Base-by-base conservation (phyloP, 2,888 invertebrate species). In the Deroplatys truncata region DNA sequence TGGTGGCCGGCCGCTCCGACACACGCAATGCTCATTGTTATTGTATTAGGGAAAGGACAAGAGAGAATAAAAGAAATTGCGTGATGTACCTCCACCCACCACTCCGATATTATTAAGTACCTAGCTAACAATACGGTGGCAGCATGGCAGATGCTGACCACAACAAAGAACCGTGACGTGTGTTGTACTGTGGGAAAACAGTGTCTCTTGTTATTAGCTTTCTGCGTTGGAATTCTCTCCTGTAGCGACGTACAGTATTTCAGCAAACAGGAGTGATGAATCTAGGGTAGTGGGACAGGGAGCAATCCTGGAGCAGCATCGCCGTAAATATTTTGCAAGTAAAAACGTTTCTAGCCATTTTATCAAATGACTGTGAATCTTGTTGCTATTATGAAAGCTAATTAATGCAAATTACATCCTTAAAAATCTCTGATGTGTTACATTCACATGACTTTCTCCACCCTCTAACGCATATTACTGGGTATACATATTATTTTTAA, bases 31-130 rank as follows among this genome's bases (percentile, higher is more conserved):
- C 56, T 72, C 56, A 72, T 72, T 72, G 56, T 72, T 72, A 72
- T 72, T 72, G 56, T 72, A 72, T 72, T 72, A 72, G 56, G 56
- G 25, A 72, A 72, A 72, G 56, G 56, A 72, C 56, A 72, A 72
- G 56, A 31, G 13, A 85, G 86, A 56, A 86, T 82, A 86, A 82
- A 72, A 86, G 86, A 82, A 86, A 86, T 86, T 86, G 86, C 86
- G 86, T 86, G 86, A 86, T 86, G 56, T 25, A 72, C 56, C 56
- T 72, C 56, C 56, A 72, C 56, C 56, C 56, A 72, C 56, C 25
- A 25, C 56, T 72, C 56, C 56, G 56, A 72, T 72, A 72, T 72
- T 72, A 72, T 72, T 72, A 72, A 72, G 56, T 72, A 72, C 16
- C 56, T 72, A 25, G 9, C 25, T 25, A 72, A 72, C 56, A 72